Percentiles rank a stretch among this genome's conserved stretches.
Evolutionary conservation across 2,797 vertebrate species (phyloP).

Genomic region (Lutra lutra): DNA sequence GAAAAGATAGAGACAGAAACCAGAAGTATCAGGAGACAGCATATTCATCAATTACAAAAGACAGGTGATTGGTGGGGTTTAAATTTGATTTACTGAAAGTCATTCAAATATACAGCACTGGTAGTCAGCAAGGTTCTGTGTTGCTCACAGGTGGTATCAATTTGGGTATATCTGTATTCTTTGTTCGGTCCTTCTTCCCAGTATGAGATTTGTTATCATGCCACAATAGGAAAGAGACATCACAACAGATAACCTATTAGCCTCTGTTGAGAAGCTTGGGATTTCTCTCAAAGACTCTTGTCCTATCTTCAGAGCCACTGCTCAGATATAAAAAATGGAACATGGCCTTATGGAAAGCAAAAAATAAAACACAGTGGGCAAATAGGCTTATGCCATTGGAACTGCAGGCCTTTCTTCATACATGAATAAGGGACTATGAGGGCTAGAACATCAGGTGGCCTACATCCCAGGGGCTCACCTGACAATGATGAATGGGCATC

Average conservation of each 20-base stretch:
- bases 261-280: not conserved
- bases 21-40: conserved; percentile 57
- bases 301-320: not conserved
- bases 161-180: not conserved
- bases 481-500: not conserved
- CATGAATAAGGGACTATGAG: not conserved
- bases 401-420: not conserved
- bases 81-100: conserved; percentile 63
- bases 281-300: not conserved
- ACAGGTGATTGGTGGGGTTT: conserved; percentile 45
- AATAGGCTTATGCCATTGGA: not conserved
- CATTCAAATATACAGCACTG: not conserved
- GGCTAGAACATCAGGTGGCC: not conserved
- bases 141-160: conserved; percentile 21
- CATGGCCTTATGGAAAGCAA: not conserved
- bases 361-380: not conserved
- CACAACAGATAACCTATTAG: not conserved
- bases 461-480: not conserved
- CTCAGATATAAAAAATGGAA: not conserved
- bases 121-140: not conserved
- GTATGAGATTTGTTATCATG: not conserved
- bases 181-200: conserved; percentile 7
- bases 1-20: conserved; percentile 67
- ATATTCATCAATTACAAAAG: conserved; percentile 43
- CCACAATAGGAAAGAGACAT: not conserved